A percentile compares a stretch with the other conserved stretches of the same genome.
Evolutionary conservation across 2,888 invertebrate genomes (phyloP).

Genomic region (Drosophila recens): DNA sequence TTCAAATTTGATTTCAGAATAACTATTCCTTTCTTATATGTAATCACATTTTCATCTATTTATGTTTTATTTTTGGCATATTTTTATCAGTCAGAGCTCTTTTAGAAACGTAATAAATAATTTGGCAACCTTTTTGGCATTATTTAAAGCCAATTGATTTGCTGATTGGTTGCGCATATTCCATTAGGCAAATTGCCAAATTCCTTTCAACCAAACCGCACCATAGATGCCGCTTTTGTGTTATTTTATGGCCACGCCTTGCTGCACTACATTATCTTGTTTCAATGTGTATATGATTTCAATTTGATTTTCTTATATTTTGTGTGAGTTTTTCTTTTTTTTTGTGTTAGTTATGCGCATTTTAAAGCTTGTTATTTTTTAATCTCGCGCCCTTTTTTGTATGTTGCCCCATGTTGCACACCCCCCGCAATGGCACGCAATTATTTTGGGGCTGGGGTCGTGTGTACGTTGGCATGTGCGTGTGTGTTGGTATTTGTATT

Average conservation of each 20-base stretch:
- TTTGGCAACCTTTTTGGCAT: slow-evolving; percentile 12
- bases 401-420: slow-evolving; percentile 32
- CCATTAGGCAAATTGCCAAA: slow-evolving; percentile 55
- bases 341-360: slow-evolving; percentile 69
- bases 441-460: slow-evolving; percentile 32
- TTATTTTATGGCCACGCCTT: slow-evolving; percentile 38
- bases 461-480: not conserved
- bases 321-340: slow-evolving; percentile 1
- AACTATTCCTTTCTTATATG: too few species aligned
- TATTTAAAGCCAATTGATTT: slow-evolving; percentile 43
- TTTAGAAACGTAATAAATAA: slow-evolving; percentile 19
- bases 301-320: slow-evolving; percentile 17
- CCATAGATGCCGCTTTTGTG: slow-evolving; percentile 26
- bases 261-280: slow-evolving; percentile 23
- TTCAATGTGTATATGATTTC: slow-evolving; percentile 14
- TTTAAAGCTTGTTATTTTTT: slow-evolving; percentile 76
- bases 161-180: slow-evolving; percentile 39
- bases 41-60: not conserved
- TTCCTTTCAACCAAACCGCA: slow-evolving; percentile 24
- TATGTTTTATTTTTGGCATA: not conserved
- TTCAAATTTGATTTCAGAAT: not conserved
- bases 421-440: slow-evolving; percentile 36
- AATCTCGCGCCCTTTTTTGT: slow-evolving; percentile 67
- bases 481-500: slow-evolving; percentile 15
- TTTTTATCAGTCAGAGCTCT: not conserved